Evolutionary conservation across 2,888 invertebrate genomes (phyloP).

Genomic region (Sphaeridia pumilis): DNA sequence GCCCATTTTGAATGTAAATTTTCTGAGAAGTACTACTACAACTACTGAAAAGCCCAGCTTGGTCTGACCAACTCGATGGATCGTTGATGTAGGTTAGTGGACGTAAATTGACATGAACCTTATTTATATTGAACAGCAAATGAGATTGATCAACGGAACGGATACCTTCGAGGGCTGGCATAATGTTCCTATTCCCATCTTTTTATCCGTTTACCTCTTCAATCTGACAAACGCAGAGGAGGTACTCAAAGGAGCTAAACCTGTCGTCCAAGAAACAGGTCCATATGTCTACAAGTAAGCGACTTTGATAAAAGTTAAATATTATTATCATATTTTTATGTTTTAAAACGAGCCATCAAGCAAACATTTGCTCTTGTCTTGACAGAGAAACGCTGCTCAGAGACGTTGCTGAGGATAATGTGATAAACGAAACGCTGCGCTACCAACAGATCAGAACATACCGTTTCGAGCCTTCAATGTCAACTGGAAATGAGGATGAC

Average conservation of each 20-base stretch:
- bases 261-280: conserved; percentile 63
- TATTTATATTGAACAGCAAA: conserved; percentile 51
- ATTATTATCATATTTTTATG: not conserved
- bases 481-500: conserved; percentile 38
- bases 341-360: not conserved
- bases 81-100: too few species aligned
- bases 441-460: conserved; percentile 40
- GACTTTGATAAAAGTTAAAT: too few species aligned
- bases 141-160: conserved; percentile 57
- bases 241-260: conserved; percentile 56
- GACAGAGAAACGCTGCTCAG: conserved; percentile 38
- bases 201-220: conserved; percentile 65
- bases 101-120: too few species aligned
- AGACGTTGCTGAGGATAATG: conserved; percentile 38
- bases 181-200: conserved; percentile 61
- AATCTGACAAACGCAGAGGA: conserved; percentile 70
- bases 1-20: too few species aligned
- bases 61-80: too few species aligned
- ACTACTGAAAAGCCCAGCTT: too few species aligned
- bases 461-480: conserved; percentile 38
- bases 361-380: too few species aligned
- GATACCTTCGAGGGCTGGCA: conserved; percentile 67
- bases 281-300: conserved; percentile 76
- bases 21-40: too few species aligned
- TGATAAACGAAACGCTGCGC: conserved; percentile 39